Evolutionary conservation across 2,888 invertebrate genomes (phyloP), one percentile per base, ranked within the genome.

Genomic region (Abscondita cerata): DNA sequence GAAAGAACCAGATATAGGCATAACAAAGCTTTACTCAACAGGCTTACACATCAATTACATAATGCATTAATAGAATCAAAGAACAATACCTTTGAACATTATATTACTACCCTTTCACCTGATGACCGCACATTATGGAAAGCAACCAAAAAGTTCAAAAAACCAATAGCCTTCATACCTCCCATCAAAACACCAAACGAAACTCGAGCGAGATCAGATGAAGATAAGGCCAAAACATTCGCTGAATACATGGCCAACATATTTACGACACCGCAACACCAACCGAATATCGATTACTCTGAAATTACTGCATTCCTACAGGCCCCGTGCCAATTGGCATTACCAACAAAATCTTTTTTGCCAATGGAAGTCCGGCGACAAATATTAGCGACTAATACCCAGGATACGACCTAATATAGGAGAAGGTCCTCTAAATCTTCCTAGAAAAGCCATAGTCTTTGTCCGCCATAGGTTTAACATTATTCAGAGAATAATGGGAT

Each of bases 131-230:
- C 12, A n/a, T n/a, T n/a, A n/a, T 47, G 47, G 47, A 20, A 47
- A 19, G 47, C 20, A 8, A 47, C 47, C 2, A 47, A 47, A 47
- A 19, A 25, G n/a, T 31, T 31, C 31, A 48, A 31, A 48, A 25
- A 33, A 13, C 12, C 48, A 31, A 31, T 20, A 25, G n/a, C 48
- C 13, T 31, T 15, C 13, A 25, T 13, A 11, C 48, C 31, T n/a
- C 48, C 48, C 19, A 59, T 62, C 11, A 58, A 47, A 51, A 59
- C 20, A 16, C 16, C 31, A 1, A 52, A 62, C 20, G 40, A 44
- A 31, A 54, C 15, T n/a, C 58, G 50, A 54, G 58, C 54, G 2
- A 20, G 8, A 33, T 44, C 34, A 12, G 38, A 56, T 33, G 12
- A 53, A 46, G 57, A 57, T 13, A 62, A 62, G 25, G 47, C 13